Base-by-base conservation (phyloP, 2,888 invertebrate genomes). In the Torymus aiolomorphi region DNA sequence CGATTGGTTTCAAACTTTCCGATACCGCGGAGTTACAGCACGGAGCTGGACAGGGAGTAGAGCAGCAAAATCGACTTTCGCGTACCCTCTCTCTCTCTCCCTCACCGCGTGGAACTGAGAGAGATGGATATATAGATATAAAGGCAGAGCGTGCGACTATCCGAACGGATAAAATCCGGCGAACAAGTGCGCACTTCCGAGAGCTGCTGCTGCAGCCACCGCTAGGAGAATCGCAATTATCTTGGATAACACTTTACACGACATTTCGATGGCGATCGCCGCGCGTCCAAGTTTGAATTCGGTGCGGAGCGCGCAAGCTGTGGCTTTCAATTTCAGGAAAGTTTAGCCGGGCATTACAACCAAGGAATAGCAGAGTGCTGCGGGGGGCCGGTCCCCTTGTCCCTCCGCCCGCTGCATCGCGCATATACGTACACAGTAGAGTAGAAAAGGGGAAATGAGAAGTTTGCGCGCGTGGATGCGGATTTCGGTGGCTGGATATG, bases 241-340 rank as follows among this genome's bases (percentile, higher is more conserved):
- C 78, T 75, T 80, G 75, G 72, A 66, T 75, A 81, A 80, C 78
- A 84, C 82, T 82, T 82, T 66, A 69, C 76, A 76, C 80, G 74
- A 82, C 80, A 63, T 75, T 78, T 78, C 76, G 63, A 74, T 76
- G 59, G 76, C 75, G 80, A 83, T 82, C 80, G 83, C 71, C 24
- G 62, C 56, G 57, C 49, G 62, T 67, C 74, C n/a, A 70, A 82
- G 70, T 83, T 84, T 62, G 78, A 24, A 24, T 24, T 24, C 24
- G 24, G 24, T 3, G 24, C 24, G 2, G 24, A 24, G 24, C 24
- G 24, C 20, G 49, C 61, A 11, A 75, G 78, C 80, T 79, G 74
- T 57, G 77, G 77, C 80, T 83, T 82, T 80, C 83, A 83, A 82
- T 83, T 83, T 80, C 42, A 56, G 56, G 70, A 78, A 80, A 81